phyloP scores from a whole-genome alignment of 2,797 vertebrate genomes.

The Arctocebus calabarensis region DNA sequence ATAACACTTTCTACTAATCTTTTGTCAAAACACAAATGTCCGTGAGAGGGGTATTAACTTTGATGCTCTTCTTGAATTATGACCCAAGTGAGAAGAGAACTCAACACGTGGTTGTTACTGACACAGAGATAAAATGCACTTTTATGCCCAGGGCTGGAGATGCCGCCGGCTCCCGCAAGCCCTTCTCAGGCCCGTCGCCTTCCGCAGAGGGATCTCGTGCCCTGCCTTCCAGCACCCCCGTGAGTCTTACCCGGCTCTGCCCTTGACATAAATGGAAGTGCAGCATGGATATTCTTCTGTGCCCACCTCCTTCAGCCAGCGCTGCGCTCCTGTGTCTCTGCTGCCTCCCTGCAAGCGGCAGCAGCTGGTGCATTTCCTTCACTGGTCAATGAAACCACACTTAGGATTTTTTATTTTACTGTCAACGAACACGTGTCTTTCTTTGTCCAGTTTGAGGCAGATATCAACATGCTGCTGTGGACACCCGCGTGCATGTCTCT shows the following conservation, averaged over 20 bases:
- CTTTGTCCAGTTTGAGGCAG: neutral
- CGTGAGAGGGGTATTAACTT: neutral
- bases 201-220: neutral
- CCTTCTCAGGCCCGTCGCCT: too few species aligned
- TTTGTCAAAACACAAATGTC: neutral
- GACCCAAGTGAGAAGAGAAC: neutral
- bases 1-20: neutral
- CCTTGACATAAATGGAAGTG: too few species aligned
- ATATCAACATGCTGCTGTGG: neutral
- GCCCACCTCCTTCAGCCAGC: too few species aligned
- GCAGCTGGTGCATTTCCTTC: rapidly evolving
- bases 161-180: neutral
- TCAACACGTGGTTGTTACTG: too few species aligned
- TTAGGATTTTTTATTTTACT: neutral
- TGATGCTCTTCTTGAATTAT: neutral
- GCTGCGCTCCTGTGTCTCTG: neutral
- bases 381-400: too few species aligned
- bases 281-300: rapidly evolving
- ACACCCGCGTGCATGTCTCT: neutral
- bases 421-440: neutral
- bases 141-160: too few species aligned
- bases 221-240: neutral
- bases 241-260: neutral
- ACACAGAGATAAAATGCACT: too few species aligned
- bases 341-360: too few species aligned